A percentile compares a stretch with the other conserved stretches of the same genome.
Conservation (phyloP, 2,888 invertebrate species). For the Petrolisthes manimaculis region DNA sequence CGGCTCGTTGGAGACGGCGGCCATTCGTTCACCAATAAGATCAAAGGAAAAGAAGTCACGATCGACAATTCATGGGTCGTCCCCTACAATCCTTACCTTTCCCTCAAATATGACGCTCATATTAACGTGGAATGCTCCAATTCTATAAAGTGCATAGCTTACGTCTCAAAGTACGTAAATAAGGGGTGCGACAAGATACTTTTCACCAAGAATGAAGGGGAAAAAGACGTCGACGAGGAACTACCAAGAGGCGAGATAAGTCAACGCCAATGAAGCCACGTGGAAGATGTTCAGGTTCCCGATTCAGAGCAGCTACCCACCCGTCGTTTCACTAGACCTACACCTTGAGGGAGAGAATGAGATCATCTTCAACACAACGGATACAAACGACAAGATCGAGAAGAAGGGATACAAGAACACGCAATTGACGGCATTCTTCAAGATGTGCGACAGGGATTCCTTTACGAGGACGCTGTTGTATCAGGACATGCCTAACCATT, state of each 20-base stretch:
- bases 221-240: not conserved
- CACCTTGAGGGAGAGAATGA: not conserved
- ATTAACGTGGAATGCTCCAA: slow-evolving; percentile 11
- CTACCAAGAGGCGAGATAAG: not conserved
- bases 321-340: not conserved
- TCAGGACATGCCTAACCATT: too few relatives aligned
- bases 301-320: not conserved
- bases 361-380: not conserved
- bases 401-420: too few relatives aligned
- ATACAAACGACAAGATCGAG: not conserved
- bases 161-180: slow-evolving; percentile 14
- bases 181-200: not conserved
- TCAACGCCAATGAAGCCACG: not conserved
- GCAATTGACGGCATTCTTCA: not conserved
- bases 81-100: not conserved
- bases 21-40: not conserved
- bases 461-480: too few relatives aligned
- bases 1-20: slow-evolving; percentile 7
- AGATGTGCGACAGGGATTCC: not conserved
- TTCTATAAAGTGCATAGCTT: not conserved
- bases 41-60: not conserved
- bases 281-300: not conserved
- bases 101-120: not conserved
- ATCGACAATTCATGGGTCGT: slow-evolving; percentile 2
- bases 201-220: not conserved